phyloP scores from a whole-genome alignment of 2,888 invertebrate species.

The Hanleya hanleyi region DNA sequence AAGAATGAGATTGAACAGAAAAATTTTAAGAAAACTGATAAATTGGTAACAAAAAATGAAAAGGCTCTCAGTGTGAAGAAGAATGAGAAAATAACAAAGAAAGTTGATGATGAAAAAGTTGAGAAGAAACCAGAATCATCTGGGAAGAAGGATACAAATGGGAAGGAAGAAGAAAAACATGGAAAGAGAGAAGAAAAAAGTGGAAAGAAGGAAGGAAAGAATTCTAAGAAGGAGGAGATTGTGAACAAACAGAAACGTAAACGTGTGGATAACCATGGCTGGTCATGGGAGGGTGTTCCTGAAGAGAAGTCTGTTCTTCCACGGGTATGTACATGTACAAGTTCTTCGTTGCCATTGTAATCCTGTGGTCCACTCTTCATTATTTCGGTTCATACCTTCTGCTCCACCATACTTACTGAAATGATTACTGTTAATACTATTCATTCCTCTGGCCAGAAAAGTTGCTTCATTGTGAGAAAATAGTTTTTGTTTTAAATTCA shows the following conservation, averaged over 20 bases:
- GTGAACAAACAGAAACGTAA: neutral
- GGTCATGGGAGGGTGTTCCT: conserved; percentile 58
- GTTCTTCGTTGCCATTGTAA: too few species aligned
- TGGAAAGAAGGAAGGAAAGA: neutral
- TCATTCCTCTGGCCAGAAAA: too few species aligned
- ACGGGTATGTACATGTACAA: too few species aligned
- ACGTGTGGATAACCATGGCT: conserved; percentile 46
- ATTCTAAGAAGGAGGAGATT: neutral
- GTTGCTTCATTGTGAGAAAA: too few species aligned
- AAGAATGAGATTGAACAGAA: neutral
- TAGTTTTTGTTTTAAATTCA: too few species aligned
- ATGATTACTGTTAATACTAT: too few species aligned
- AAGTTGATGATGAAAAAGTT: neutral
- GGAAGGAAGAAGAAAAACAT: neutral
- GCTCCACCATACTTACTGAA: too few species aligned
- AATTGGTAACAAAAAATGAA: neutral
- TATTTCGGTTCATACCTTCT: too few species aligned
- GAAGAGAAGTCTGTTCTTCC: conserved; percentile 47
- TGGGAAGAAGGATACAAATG: neutral
- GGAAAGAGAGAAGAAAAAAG: neutral
- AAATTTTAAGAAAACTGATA: neutral
- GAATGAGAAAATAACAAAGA: neutral
- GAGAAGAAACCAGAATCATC: neutral
- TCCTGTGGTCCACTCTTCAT: too few species aligned
- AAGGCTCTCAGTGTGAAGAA: neutral